These are phyloP conservation scores for Trialeurodes vaporariorum DNA, from an alignment of 1,140 invertebrate species.

Conservation along the genomic window DNA sequence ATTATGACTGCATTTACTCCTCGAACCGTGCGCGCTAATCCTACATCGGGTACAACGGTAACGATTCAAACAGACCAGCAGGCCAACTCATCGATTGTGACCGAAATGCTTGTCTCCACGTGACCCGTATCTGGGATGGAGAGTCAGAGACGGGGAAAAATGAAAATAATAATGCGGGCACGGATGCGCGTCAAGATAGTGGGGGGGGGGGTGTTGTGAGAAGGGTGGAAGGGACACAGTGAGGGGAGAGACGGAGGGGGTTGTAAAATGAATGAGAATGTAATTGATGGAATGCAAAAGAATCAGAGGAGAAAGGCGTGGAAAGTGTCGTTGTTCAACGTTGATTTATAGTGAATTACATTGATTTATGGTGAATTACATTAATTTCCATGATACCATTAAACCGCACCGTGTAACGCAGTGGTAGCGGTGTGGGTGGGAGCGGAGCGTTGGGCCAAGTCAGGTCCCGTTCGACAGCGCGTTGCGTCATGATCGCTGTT, in stretches of 20 bases:
- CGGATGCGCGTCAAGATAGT: not conserved
- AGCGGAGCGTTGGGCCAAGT: not conserved
- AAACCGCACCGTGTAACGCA: not conserved
- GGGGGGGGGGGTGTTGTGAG: not conserved
- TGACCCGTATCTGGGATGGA: not conserved
- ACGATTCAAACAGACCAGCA: no score
- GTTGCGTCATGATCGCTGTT: no score
- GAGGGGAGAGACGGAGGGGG: no score
- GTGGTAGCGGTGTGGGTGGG: not conserved
- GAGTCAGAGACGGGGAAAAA: not conserved
- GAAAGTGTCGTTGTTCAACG: not conserved
- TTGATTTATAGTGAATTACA: not conserved
- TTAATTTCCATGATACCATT: not conserved
- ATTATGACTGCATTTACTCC: no score
- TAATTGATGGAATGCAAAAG: not conserved
- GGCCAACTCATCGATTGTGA: no score
- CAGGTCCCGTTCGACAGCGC: not conserved
- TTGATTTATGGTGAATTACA: slow-evolving; percentile 1
- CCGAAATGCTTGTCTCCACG: not conserved
- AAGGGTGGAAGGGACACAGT: not conserved
- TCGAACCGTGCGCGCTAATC: no score
- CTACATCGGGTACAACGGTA: no score
- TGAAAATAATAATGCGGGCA: not conserved
- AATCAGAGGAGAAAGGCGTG: not conserved
- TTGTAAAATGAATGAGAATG: not conserved